phyloP scores from a whole-genome alignment of 2,888 invertebrate genomes.

The Athalia circularis region DNA sequence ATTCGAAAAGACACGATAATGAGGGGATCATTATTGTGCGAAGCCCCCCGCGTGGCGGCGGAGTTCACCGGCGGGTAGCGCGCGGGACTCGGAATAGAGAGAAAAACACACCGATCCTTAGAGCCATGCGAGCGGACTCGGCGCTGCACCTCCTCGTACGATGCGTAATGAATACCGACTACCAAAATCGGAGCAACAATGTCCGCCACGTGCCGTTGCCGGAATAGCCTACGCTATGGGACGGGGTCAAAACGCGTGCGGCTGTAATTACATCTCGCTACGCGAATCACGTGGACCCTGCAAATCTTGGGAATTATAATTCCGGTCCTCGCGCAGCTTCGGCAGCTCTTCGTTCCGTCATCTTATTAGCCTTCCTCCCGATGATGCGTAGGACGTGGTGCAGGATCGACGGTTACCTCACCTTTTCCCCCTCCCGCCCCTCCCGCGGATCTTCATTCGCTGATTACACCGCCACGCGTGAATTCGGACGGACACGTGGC shows the following conservation, averaged over 20 bases:
- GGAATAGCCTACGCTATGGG: constrained; percentile 27
- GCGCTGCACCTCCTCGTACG: no score
- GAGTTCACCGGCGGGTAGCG: constrained; percentile 42
- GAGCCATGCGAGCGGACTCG: not conserved
- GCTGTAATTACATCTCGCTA: constrained; percentile 39
- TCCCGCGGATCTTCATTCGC: constrained; percentile 36
- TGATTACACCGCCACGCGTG: constrained; percentile 16
- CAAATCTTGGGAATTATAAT: not conserved
- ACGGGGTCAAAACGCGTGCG: constrained; percentile 29
- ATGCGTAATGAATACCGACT: constrained; percentile 30
- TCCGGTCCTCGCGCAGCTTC: no score
- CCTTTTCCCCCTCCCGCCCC: not conserved
- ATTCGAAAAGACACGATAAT: constrained; percentile 70
- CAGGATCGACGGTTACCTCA: not conserved
- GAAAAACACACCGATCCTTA: constrained; percentile 9
- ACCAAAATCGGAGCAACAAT: constrained; percentile 37
- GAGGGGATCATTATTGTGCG: constrained; percentile 65
- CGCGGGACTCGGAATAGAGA: constrained; percentile 44
- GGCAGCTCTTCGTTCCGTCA: not conserved
- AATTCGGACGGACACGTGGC: constrained; percentile 17
- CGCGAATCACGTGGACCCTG: not conserved
- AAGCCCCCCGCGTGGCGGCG: constrained; percentile 56
- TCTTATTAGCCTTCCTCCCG: not conserved
- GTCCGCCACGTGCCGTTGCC: constrained; percentile 36
- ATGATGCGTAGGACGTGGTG: no score